Conservation (phyloP, 2,113 vertebrate genomes). For the Corydoras maculifer region DNA sequence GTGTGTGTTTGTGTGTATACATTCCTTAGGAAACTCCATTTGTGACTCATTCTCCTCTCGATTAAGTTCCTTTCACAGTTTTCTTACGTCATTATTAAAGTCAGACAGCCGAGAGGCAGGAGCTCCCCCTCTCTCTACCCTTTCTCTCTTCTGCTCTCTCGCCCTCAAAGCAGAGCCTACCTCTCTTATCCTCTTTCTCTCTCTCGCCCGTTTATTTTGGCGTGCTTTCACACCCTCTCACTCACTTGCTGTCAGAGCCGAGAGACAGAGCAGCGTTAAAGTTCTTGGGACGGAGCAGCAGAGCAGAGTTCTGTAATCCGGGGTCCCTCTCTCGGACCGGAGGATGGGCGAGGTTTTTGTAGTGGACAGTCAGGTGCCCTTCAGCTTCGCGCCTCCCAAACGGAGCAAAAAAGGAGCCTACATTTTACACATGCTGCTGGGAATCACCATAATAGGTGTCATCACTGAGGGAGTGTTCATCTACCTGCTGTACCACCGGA, state of each 20-base stretch:
- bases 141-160: neutral
- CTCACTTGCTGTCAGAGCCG: neutral
- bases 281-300: no score
- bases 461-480: constrained; percentile 9
- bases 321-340: neutral
- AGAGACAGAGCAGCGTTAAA: neutral
- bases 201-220: constrained; percentile 1
- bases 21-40: no score
- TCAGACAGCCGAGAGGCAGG: neutral
- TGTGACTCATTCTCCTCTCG: neutral
- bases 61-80: no score
- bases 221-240: neutral
- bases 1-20: neutral
- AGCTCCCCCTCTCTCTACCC: neutral
- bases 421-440: constrained; percentile 17
- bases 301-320: neutral
- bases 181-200: constrained; percentile 17
- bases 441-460: constrained; percentile 27
- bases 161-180: no score
- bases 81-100: neutral
- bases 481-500: constrained; percentile 19
- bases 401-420: neutral
- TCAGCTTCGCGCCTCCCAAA: neutral
- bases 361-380: constrained; percentile 27
- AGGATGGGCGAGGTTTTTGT: constrained; percentile 33